These are phyloP conservation scores for Thera britannica DNA, from an alignment of 2,888 invertebrate species.

Conservation along the genomic window DNA sequence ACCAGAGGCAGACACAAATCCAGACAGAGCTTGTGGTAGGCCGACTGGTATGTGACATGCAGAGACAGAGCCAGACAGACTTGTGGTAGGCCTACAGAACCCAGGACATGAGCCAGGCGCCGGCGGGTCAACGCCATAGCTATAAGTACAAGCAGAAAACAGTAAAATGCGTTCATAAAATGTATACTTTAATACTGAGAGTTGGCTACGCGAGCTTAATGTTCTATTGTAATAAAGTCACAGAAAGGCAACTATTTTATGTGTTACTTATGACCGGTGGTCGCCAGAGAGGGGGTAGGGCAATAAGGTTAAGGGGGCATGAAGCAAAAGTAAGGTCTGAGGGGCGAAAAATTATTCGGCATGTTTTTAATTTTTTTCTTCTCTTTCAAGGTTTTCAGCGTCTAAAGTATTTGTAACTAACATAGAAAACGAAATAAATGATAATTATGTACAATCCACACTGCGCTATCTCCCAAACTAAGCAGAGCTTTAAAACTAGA, in stretches of 20 bases:
- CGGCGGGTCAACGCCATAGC: conserved; percentile 29
- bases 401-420: no score
- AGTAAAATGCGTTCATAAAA: conserved; percentile 35
- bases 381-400: no score
- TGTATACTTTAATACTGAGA: conserved; percentile 34
- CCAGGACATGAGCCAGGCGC: neutral
- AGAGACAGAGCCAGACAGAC: no score
- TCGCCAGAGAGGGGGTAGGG: neutral
- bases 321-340: neutral
- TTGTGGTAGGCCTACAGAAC: neutral
- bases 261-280: conserved; percentile 6
- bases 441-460: no score
- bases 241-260: conserved; percentile 19
- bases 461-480: no score
- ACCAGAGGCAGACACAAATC: no score
- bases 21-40: no score
- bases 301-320: neutral
- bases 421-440: neutral
- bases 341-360: neutral
- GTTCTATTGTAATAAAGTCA: conserved; percentile 39
- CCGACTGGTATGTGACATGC: no score
- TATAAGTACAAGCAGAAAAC: conserved; percentile 18
- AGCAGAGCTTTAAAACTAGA: neutral
- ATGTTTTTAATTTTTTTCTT: no score
- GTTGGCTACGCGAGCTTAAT: conserved; percentile 34